Evolutionary conservation across 1,140 invertebrate genomes (phyloP).

Genomic region (Formica selysi): DNA sequence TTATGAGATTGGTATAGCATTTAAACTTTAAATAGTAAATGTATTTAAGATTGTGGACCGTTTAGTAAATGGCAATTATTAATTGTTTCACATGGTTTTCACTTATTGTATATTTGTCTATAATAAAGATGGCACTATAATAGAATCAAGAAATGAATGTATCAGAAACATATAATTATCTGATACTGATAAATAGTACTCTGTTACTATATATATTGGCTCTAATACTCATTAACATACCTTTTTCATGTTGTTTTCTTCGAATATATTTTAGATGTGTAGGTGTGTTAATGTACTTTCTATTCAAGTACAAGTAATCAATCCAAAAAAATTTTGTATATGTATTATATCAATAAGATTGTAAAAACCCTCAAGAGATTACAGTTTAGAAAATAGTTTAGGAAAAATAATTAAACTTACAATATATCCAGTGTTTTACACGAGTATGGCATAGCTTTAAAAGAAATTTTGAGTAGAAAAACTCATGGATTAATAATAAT

Average conservation of each 20-base stretch:
- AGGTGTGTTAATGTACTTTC: neutral
- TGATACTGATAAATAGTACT: neutral
- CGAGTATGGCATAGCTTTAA: neutral
- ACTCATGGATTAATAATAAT: slow-evolving; percentile 17
- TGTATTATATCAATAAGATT: neutral
- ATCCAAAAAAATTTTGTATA: slow-evolving; percentile 3
- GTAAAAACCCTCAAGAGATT: neutral
- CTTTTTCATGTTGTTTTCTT: slow-evolving; percentile 15
- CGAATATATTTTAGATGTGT: neutral
- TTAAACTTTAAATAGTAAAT: slow-evolving; percentile 29
- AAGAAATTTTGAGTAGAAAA: neutral
- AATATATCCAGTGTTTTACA: neutral
- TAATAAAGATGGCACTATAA: neutral
- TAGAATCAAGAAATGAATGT: neutral
- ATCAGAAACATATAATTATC: neutral
- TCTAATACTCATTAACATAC: slow-evolving; percentile 4
- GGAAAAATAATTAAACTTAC: neutral
- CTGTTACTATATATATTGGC: neutral
- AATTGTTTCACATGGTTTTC: neutral
- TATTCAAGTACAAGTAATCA: slow-evolving; percentile 19
- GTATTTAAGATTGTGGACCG: neutral
- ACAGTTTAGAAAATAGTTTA: neutral
- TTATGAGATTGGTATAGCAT: neutral
- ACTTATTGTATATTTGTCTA: neutral
- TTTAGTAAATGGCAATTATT: slow-evolving; percentile 2